Conservation (phyloP, 2,797 vertebrate species). For the Kryptopterus vitreolus region DNA sequence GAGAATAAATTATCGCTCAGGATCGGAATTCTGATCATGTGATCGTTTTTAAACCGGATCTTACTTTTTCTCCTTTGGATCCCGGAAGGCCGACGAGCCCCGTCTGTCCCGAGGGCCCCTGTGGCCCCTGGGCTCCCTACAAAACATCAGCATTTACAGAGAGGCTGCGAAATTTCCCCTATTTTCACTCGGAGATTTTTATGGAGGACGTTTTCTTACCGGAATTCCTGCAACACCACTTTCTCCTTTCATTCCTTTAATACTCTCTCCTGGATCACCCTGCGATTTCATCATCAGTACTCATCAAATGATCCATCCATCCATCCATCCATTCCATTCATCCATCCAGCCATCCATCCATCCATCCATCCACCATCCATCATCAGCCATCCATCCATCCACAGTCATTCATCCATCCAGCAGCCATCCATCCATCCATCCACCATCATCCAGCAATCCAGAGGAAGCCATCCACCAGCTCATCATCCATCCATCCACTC, state of each 20-base stretch:
- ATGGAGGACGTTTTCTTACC: conserved; percentile 66
- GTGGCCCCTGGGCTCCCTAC: conserved; percentile 44
- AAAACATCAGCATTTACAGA: conserved; percentile 34
- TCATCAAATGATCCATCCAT: background rate
- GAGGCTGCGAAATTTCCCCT: background rate
- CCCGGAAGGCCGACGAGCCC: conserved; percentile 82
- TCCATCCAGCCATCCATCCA: background rate
- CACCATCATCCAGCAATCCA: no score
- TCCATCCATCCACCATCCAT: background rate
- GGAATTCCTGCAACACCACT: conserved; percentile 65
- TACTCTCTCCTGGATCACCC: conserved; percentile 72
- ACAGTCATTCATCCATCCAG: no score
- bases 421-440: background rate
- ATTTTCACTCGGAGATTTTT: background rate
- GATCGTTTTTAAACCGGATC: background rate
- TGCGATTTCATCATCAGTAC: conserved; percentile 14
- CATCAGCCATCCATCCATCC: background rate
- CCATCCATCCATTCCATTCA: background rate
- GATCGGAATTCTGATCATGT: background rate
- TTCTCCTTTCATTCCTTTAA: conserved; percentile 78
- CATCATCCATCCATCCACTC: background rate
- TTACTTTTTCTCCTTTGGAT: conserved; percentile 84
- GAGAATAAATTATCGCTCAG: background rate
- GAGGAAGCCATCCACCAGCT: background rate
- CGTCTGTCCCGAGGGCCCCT: conserved; percentile 73